These are phyloP conservation scores for Microctonus hyperodae DNA, from an alignment of 2,888 invertebrate species.

Conservation along the genomic window DNA sequence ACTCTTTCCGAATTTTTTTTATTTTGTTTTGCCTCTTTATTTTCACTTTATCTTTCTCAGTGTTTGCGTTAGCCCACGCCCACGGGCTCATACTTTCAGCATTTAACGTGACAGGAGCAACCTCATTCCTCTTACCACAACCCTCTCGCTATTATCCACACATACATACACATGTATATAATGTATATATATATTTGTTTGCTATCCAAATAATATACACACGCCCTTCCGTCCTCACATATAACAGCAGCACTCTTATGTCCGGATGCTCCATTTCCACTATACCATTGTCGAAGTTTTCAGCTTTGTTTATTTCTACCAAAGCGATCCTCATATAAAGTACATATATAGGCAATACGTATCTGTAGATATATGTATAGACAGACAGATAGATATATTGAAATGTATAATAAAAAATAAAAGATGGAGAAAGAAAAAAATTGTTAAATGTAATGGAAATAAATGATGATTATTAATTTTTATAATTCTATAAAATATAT, in stretches of 20 bases:
- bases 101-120: conserved; percentile 11
- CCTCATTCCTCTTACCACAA: not conserved
- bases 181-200: not conserved
- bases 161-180: no score
- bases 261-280: conserved; percentile 35
- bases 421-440: not conserved
- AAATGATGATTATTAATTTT: no score
- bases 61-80: conserved; percentile 45
- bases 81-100: conserved; percentile 32
- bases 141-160: conserved; percentile 8
- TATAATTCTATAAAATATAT: no score
- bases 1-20: conserved; percentile 13
- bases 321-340: conserved; percentile 34
- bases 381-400: no score
- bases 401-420: not conserved
- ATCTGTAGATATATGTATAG: no score
- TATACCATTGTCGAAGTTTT: conserved; percentile 37
- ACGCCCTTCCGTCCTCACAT: conserved; percentile 2
- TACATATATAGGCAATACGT: no score
- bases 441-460: no score
- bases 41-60: conserved; percentile 13
- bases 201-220: not conserved
- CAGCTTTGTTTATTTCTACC: conserved; percentile 39
- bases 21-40: not conserved
- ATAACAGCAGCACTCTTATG: conserved; percentile 19